Evolutionary conservation across 2,797 vertebrate genomes (phyloP).

Genomic region (Momotus momota): DNA sequence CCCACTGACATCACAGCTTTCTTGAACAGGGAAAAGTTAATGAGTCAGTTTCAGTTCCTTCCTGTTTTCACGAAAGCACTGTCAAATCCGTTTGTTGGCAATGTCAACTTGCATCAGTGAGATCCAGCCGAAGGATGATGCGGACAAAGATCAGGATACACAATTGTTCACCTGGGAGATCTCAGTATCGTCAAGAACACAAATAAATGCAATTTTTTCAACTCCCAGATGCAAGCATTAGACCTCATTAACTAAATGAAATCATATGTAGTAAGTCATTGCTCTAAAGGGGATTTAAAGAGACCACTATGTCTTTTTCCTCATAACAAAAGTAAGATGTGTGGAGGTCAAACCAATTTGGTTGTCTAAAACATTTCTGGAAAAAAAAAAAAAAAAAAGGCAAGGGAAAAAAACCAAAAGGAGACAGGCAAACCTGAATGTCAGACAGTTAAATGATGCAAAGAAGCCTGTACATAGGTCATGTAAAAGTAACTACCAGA

Average conservation of each 20-base stretch:
- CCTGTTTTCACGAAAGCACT: background rate
- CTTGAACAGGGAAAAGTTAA: background rate
- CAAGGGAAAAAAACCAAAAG: background rate
- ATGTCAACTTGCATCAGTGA: background rate
- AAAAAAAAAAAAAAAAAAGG: background rate
- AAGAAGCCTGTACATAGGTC: background rate
- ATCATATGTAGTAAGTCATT: background rate
- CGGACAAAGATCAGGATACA: background rate
- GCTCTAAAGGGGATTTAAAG: background rate
- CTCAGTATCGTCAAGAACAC: background rate
- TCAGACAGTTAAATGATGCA: background rate
- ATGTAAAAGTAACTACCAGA: background rate
- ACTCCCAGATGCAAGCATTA: conserved; percentile 47
- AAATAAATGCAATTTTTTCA: conserved; percentile 44
- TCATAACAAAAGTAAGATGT: background rate
- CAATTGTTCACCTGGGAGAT: background rate
- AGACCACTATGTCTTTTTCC: background rate
- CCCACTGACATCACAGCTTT: background rate
- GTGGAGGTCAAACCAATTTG: background rate
- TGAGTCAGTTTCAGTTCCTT: background rate
- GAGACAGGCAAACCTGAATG: background rate
- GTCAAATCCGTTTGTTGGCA: background rate
- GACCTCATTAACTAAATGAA: conserved; percentile 38
- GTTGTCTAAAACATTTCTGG: background rate
- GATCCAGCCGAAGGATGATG: background rate